Evolutionary conservation across 1,140 invertebrate species (phyloP), one percentile per base, ranked within the genome.

Genomic region (Melanaphis sacchari): DNA sequence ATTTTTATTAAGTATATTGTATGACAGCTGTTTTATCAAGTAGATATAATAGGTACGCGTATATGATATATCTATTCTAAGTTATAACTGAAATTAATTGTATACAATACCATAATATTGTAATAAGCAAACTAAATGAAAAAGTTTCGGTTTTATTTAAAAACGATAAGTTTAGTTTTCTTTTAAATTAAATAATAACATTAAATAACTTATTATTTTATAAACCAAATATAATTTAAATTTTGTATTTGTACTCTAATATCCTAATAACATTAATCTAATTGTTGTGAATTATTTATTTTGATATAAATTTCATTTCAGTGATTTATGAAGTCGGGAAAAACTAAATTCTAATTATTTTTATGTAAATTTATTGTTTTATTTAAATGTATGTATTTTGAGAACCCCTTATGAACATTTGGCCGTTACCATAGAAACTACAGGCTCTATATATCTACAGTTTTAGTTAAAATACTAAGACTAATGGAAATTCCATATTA

Each of bases 321-420:
- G 59, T 76, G 31, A n/a, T n/a, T 66, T 76, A 76, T 76, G 15
- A 76, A n/a, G 15, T n/a, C 3, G 59, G 5, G 11, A 76, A 76
- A n/a, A 76, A 76, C 59, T 76, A 18, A 76, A 82, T 76, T 81
- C 24, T 24, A 41, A 41, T 84, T 40, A 40, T 84, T 84, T 84
- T 40, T 84, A 11, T 2, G 38, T 84, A 46, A n/a, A 85, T 85
- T 0, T 31, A 85, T 31, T 85, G 31, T 41, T 85, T 41, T 41
- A 43, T 85, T 41, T 41, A 43, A 85, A 46, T 87, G 38, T 87
- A 43, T 46, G 31, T 18, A 90, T 59, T 40, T 90, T 90, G 52
- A 22, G 38, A 90, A 90, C 88, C 88, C 54, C 49, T 90, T 18
- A 59, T 87, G 85, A 87, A 87, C 85, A 49, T 46, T 89, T 59